phyloP scores from a whole-genome alignment of 2,888 invertebrate species.

The Lapara coniferarum region DNA sequence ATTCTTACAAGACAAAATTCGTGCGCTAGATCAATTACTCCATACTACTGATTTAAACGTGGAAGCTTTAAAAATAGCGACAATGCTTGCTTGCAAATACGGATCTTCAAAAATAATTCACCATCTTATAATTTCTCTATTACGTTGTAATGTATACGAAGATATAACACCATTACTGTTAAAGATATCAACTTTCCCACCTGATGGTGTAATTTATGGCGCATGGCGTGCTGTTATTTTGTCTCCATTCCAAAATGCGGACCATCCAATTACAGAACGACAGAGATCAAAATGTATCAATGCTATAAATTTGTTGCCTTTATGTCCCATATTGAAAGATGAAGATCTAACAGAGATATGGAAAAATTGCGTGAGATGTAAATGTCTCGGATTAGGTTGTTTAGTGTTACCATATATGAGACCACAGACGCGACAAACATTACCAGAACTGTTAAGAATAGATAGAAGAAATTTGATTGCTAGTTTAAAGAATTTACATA shows the following conservation, averaged over 20 bases:
- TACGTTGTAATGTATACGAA: constrained; percentile 64
- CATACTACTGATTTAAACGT: constrained; percentile 61
- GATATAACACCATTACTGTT: constrained; percentile 71
- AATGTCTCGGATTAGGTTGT: constrained; percentile 73
- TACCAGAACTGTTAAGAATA: constrained; percentile 71
- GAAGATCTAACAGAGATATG: constrained; percentile 76
- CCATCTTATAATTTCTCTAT: constrained; percentile 60
- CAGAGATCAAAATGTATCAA: constrained; percentile 73
- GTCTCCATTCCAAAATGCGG: constrained; percentile 75
- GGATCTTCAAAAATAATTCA: constrained; percentile 60
- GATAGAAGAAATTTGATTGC: constrained; percentile 74
- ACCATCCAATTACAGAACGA: constrained; percentile 76
- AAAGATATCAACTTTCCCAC: constrained; percentile 57
- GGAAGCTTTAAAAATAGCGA: constrained; percentile 66
- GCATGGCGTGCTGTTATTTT: constrained; percentile 76
- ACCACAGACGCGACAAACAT: constrained; percentile 60
- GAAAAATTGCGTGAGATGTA: constrained; percentile 75
- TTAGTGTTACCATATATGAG: constrained; percentile 77
- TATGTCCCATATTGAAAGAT: constrained; percentile 74
- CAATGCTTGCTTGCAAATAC: constrained; percentile 63
- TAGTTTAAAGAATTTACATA: constrained; percentile 74
- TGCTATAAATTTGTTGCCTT: constrained; percentile 72
- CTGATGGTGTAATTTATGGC: constrained; percentile 62
- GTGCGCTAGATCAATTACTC: constrained; percentile 69
- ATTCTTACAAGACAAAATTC: constrained; percentile 70